Base-by-base conservation (phyloP, 2,797 vertebrate species). In the Enteromius unitaeniatus region DNA sequence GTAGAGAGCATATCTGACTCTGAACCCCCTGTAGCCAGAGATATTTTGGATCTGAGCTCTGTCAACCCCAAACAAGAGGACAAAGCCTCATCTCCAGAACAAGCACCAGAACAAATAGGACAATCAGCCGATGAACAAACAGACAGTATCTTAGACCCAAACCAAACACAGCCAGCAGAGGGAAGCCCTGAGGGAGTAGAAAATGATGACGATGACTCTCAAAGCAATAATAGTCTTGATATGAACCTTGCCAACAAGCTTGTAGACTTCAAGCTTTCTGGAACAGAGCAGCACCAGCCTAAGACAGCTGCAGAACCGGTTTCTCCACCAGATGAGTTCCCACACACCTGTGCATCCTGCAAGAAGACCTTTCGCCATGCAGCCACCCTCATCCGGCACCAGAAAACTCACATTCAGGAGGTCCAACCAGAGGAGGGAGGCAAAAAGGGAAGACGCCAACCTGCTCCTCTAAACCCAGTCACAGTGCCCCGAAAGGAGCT, bases 171-270 rank as follows among this genome's bases (percentile, higher is more conserved):
- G 26, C 11, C 40, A 5, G 21, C 5, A 6, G 75, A 82, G 15
- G 45, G n/a, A 15, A 26, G 14, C 2, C 23, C 28, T 34, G 51
- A 89, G 70, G 88, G 88, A 9, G 93, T 93, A 34, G 93, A 90
- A 15, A 81, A 90, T 0, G 95, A 95, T 0, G 95, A 96, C 19
- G 93, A 93, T 0, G 98, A 99, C 90, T 93, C 95, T 3, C 94
- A 95, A 91, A 99, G 97, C 96, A 98, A 97, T 93, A 96, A 96
- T 88, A 98, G 97, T 92, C 94, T 99, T 92, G 97, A 99, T 92
- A 94, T 97, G 78, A 96, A 99, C 93, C 96, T 97, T 3, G 97
- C 96, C 89, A 97, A 95, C 90, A 97, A 97, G 91, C 95, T 98
- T 70, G 97, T 97, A 86, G 97, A 97, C 93, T 97, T 98, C 89